These are phyloP conservation scores for Sacculina carcini DNA, from an alignment of 2,888 invertebrate species.

Conservation along the genomic window DNA sequence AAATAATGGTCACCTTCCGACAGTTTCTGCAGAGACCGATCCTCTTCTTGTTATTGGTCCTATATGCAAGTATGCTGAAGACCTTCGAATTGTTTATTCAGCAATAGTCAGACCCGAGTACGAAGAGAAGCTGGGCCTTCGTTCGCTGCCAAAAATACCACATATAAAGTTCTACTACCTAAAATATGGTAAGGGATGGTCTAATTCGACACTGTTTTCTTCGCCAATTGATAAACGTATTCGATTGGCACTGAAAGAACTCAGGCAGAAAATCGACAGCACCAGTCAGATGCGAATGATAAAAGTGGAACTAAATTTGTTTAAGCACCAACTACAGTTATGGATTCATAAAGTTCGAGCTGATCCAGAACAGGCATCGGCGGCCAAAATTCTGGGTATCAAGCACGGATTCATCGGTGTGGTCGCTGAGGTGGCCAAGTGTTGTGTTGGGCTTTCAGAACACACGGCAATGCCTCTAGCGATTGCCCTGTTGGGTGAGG, in stretches of 20 bases:
- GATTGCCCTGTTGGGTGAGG: conserved; percentile 9
- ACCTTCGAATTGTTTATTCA: conserved; percentile 48
- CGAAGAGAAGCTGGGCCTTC: conserved; percentile 30
- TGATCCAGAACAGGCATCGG: conserved; percentile 20
- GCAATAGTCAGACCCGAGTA: conserved; percentile 40
- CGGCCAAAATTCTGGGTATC: conserved; percentile 33
- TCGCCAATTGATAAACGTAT: conserved; percentile 49
- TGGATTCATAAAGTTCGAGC: conserved; percentile 12
- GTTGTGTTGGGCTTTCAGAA: conserved; percentile 39
- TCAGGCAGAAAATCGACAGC: conserved; percentile 31
- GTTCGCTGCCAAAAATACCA: conserved; percentile 31
- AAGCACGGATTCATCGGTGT: conserved; percentile 27
- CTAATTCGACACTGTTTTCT: conserved; percentile 34
- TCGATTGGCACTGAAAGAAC: conserved; percentile 32
- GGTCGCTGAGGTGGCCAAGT: conserved; percentile 41
- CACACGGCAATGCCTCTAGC: conserved; percentile 55
- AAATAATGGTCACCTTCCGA: conserved; percentile 41
- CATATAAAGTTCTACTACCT: conserved; percentile 52
- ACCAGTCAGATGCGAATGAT: conserved; percentile 32
- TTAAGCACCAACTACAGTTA: too few relatives aligned
- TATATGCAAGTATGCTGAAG: conserved; percentile 59
- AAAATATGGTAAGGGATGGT: conserved; percentile 47
- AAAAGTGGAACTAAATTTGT: too few relatives aligned
- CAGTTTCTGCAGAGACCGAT: conserved; percentile 32
- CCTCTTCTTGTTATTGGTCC: conserved; percentile 68